Base-by-base conservation (phyloP, 1,140 invertebrate species). In the Aphelinus certus region DNA sequence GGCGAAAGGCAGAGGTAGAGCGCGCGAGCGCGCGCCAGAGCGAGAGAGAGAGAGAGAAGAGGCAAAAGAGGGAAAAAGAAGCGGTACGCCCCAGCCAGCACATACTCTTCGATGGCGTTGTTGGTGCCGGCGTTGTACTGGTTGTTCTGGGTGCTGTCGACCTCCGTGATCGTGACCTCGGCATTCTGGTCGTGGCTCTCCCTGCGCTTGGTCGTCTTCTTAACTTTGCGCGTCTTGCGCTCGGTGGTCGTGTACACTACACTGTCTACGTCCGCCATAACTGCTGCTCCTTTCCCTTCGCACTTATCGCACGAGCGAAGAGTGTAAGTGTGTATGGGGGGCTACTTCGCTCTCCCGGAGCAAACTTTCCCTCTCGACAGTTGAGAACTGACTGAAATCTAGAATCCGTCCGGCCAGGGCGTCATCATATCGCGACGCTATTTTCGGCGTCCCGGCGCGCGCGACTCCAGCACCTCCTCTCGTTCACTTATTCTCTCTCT, bases 191-290 rank as follows among this genome's bases (percentile, higher is more conserved):
- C 91, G 83, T 92, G 90, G 80, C 91, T 92, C 85, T 95, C 93
- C 86, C 93, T 91, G 83, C 93, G 91, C 85, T 93, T 91, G 83
- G 94, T 94, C 75, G 92, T 93, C 89, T 95, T 96, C 90, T 95
- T 95, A 89, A 95, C 93, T 91, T 95, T 95, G 88, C 94, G 93
- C 85, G 94, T 93, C 89, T 95, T 95, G 86, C 93, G 92, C 89
- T 95, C 93, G 82, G 93, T 93, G 82, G 93, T 93, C 82, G 93
- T 92, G 86, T 91, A 94, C 88, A 94, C 93, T 90, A 94, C 93
- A 90, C 92, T 91, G 88, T 95, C 94, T 84, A 95, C 94, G 90
- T 95, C 94, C 86, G 94, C 94, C 94, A 96, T 95, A 67, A 71
- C 60, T 68, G 51, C 51, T 53, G 9, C 51, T 53, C 51, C 9